Base-by-base conservation (phyloP, 2,888 invertebrate species). In the Ommatoiulus sabulosus region DNA sequence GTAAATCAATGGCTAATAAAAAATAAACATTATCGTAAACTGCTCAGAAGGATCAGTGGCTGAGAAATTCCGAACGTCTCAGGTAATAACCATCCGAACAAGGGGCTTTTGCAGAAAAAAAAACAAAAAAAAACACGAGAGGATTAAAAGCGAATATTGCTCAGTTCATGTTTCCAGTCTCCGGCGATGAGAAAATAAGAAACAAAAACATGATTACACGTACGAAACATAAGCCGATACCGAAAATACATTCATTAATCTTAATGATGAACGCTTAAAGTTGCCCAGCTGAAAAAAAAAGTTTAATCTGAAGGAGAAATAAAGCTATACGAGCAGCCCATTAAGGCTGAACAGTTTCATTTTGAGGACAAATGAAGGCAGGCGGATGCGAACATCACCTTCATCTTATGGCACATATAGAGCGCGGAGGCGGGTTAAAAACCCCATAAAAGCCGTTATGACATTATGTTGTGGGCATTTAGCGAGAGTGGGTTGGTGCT, bases 151-250 rank as follows among this genome's bases (percentile, higher is more conserved):
- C 57, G 17, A 63, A 7, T 12, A 5, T 35, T 35, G 80, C 80
- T 80, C 80, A 80, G 80, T 35, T 80, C 80, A 80, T 80, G 80
- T 80, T 80, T 80, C 15, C 35, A 80, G 35, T 15, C 35, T 35
- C 12, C 12, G 35, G 35, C 80, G 80, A 3, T 35, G 80, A 80
- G 80, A 35, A 80, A 80, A 80, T 80, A 80, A 80, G 80, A 12
- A 80, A 80, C 80, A 80, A 80, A 80, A 80, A 80, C 80, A 80
- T 80, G 80, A 80, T 80, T 80, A 80, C 80, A 80, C 80, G 80
- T 80, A 80, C 35, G 80, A 80, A 80, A 80, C 80, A 80, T 80
- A 80, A 80, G 80, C 80, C 80, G 80, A 80, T 80, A 35, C 35
- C 24, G 80, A 80, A 80, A 57, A 80, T 35, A 24, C 80, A 80